phyloP scores from a whole-genome alignment of 2,888 invertebrate genomes.

The Macroteleia sp. region DNA sequence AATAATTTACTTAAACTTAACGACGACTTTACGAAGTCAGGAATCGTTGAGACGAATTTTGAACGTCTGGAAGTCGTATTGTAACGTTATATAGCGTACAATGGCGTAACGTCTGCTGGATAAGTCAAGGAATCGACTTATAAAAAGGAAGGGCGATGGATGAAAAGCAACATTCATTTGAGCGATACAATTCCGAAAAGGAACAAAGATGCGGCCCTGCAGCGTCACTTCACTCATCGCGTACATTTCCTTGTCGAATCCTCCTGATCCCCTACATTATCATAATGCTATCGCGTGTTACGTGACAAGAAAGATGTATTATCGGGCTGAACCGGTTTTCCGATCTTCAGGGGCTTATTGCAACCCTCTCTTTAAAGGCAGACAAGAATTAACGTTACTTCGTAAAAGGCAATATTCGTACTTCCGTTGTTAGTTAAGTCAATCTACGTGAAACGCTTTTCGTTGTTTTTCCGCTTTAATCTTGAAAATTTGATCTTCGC shows the following conservation, averaged over 20 bases:
- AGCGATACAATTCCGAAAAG: conserved; percentile 58
- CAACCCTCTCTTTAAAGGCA: conserved; percentile 65
- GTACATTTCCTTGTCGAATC: conserved; percentile 77
- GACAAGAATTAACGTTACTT: conserved; percentile 69
- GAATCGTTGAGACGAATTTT: conserved; percentile 25
- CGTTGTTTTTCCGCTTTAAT: too few relatives aligned
- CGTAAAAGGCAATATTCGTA: conserved; percentile 44
- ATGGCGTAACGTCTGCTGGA: conserved; percentile 34
- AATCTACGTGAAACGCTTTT: background rate
- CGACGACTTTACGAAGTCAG: conserved; percentile 29
- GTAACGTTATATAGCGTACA: conserved; percentile 36
- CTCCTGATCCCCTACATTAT: conserved; percentile 80
- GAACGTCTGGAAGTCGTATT: conserved; percentile 19
- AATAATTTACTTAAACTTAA: conserved; percentile 47
- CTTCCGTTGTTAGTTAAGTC: conserved; percentile 6
- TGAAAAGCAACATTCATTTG: conserved; percentile 67
- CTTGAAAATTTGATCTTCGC: too few relatives aligned
- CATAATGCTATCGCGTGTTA: conserved; percentile 80
- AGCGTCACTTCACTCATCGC: conserved; percentile 75
- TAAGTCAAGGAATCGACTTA: conserved; percentile 48
- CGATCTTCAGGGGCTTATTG: conserved; percentile 71
- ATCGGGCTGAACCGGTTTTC: conserved; percentile 71
- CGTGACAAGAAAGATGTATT: conserved; percentile 81
- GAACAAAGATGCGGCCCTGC: conserved; percentile 67
- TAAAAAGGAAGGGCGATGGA: conserved; percentile 49